These are phyloP conservation scores for Odocoileus hemionus DNA, from an alignment of 2,113 vertebrate genomes.

Conservation along the genomic window DNA sequence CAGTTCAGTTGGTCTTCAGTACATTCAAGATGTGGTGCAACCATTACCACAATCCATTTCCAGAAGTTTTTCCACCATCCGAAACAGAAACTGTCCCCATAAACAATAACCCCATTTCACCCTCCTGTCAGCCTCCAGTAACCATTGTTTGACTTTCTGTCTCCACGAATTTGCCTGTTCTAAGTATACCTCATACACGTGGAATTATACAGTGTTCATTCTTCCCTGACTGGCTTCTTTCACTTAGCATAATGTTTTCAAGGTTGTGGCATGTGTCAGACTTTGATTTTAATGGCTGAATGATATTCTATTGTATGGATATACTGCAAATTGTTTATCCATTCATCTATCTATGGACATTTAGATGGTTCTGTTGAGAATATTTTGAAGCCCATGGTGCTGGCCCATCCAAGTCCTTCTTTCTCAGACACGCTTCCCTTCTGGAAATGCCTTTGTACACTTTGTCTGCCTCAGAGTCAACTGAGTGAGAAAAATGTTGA, in stretches of 20 bases:
- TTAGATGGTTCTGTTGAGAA: background rate
- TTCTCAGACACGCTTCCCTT: background rate
- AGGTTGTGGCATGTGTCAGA: background rate
- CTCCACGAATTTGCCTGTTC: background rate
- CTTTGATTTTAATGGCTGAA: background rate
- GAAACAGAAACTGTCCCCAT: background rate
- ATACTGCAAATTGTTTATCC: background rate
- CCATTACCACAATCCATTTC: background rate
- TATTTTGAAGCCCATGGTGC: background rate
- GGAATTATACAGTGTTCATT: background rate
- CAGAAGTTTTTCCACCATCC: background rate
- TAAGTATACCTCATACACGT: background rate
- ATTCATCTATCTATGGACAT: background rate
- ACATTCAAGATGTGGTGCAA: background rate
- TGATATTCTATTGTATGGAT: background rate
- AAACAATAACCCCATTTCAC: background rate
- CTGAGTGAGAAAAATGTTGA: background rate
- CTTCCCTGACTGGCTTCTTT: background rate
- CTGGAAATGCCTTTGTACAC: background rate
- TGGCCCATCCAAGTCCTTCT: background rate
- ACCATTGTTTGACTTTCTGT: background rate
- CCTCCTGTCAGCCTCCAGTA: background rate
- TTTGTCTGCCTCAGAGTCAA: background rate
- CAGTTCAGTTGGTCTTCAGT: background rate
- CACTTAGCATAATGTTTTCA: background rate